Percentiles rank a stretch among this genome's conserved stretches.
phyloP scores from a whole-genome alignment of 2,888 invertebrate genomes.

The Limenitis arthemis region DNA sequence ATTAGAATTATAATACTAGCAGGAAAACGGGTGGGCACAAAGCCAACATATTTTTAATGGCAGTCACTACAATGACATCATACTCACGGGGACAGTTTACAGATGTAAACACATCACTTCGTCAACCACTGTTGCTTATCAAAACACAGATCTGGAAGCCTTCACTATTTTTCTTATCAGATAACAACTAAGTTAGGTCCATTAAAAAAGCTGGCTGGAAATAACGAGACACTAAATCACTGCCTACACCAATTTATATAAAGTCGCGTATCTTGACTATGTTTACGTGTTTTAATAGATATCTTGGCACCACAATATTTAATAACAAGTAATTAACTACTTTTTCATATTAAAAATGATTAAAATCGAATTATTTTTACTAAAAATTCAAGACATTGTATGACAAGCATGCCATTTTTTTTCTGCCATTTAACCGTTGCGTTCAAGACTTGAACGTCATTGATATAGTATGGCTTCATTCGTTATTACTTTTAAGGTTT shows the following conservation, averaged over 20 bases:
- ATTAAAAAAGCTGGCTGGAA: slow-evolving; percentile 38
- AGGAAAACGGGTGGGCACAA: slow-evolving; percentile 69
- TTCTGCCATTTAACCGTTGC: slow-evolving; percentile 53
- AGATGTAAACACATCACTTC: slow-evolving; percentile 69
- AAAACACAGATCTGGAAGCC: slow-evolving; percentile 25
- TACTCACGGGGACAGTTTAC: slow-evolving; percentile 63
- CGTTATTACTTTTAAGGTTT: slow-evolving; percentile 18
- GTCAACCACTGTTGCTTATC: slow-evolving; percentile 38
- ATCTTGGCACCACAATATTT: slow-evolving; percentile 37
- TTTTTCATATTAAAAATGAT: slow-evolving; percentile 30
- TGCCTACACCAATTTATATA: slow-evolving; percentile 55
- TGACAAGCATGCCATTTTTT: slow-evolving; percentile 64
- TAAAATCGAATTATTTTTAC: slow-evolving; percentile 45
- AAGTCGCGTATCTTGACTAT: slow-evolving; percentile 32
- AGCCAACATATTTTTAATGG: slow-evolving; percentile 68
- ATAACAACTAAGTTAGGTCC: slow-evolving; percentile 20
- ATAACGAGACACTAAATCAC: slow-evolving; percentile 54
- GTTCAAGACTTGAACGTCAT: slow-evolving; percentile 43
- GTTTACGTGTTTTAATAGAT: slow-evolving; percentile 30
- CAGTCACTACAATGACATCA: slow-evolving; percentile 66
- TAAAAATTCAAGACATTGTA: slow-evolving; percentile 51
- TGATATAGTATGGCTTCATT: slow-evolving; percentile 38
- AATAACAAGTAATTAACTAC: slow-evolving; percentile 24
- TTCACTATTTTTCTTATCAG: slow-evolving; percentile 13
- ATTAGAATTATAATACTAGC: slow-evolving; percentile 49